These are phyloP conservation scores for Azemiops feae DNA, from an alignment of 2,113 vertebrate genomes.

Conservation along the genomic window DNA sequence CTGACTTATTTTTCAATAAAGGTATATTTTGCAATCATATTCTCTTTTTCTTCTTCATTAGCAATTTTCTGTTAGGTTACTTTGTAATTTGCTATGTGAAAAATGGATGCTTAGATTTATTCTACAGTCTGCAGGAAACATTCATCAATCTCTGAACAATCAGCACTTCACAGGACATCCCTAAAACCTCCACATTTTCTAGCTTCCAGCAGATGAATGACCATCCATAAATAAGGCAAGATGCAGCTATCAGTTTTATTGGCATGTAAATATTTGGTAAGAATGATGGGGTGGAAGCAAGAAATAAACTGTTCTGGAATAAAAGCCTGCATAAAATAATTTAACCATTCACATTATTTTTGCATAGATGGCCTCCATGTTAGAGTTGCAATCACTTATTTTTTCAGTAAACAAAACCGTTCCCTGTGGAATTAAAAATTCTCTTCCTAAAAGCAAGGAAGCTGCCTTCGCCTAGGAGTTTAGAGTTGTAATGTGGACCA, in stretches of 20 bases:
- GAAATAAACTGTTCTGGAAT: background rate
- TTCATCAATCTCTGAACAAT: background rate
- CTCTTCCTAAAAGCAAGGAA: background rate
- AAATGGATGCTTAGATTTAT: background rate
- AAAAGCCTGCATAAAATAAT: background rate
- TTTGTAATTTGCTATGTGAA: background rate
- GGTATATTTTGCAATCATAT: background rate
- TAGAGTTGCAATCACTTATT: background rate
- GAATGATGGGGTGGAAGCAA: background rate
- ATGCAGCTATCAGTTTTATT: background rate
- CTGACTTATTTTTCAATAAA: background rate
- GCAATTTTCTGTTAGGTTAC: background rate
- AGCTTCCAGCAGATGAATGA: background rate
- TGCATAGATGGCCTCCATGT: background rate
- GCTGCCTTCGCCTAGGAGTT: background rate
- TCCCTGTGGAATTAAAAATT: background rate
- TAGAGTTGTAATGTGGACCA: background rate
- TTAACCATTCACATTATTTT: background rate
- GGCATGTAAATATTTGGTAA: background rate
- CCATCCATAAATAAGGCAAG: background rate
- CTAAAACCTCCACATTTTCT: background rate
- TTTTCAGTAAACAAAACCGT: background rate
- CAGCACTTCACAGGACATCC: background rate
- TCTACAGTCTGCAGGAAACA: background rate
- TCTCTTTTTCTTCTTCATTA: background rate